Conservation (phyloP, 2,113 vertebrate genomes). For the Murina feae region DNA sequence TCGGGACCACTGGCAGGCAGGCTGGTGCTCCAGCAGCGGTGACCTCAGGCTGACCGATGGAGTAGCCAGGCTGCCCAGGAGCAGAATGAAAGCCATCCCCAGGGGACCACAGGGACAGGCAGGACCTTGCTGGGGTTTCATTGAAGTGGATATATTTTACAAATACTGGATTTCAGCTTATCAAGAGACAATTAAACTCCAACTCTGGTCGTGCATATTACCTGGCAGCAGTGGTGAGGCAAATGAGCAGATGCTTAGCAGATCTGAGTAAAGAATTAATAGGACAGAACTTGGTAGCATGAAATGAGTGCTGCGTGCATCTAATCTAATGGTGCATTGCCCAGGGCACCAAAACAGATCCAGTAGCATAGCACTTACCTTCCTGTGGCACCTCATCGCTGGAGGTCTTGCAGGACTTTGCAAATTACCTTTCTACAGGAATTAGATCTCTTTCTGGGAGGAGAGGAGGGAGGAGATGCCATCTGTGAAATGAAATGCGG, state of each 20-base stretch:
- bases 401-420: slow-evolving; percentile 44
- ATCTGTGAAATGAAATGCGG: slow-evolving; percentile 35
- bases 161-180: slow-evolving; percentile 63
- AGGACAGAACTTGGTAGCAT: slow-evolving; percentile 47
- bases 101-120: slow-evolving; percentile 32
- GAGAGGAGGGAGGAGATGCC: neutral
- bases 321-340: slow-evolving; percentile 39
- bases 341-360: slow-evolving; percentile 40
- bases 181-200: slow-evolving; percentile 75
- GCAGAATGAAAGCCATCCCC: slow-evolving; percentile 56
- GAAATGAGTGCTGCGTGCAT: neutral
- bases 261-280: slow-evolving; percentile 63
- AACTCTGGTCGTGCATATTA: slow-evolving; percentile 62
- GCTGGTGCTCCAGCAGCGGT: neutral
- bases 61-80: slow-evolving; percentile 45
- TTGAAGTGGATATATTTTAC: slow-evolving; percentile 73
- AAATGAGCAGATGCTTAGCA: slow-evolving; percentile 55
- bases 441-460: slow-evolving; percentile 53
- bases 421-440: slow-evolving; percentile 55
- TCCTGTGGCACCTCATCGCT: slow-evolving; percentile 17
- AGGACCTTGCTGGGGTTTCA: slow-evolving; percentile 65
- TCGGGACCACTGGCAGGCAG: slow-evolving; percentile 41
- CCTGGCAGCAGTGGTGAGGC: slow-evolving; percentile 59
- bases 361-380: neutral
- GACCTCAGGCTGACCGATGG: slow-evolving; percentile 20